Base-by-base conservation (phyloP, 2,888 invertebrate genomes). In the Drosophila kokeensis region DNA sequence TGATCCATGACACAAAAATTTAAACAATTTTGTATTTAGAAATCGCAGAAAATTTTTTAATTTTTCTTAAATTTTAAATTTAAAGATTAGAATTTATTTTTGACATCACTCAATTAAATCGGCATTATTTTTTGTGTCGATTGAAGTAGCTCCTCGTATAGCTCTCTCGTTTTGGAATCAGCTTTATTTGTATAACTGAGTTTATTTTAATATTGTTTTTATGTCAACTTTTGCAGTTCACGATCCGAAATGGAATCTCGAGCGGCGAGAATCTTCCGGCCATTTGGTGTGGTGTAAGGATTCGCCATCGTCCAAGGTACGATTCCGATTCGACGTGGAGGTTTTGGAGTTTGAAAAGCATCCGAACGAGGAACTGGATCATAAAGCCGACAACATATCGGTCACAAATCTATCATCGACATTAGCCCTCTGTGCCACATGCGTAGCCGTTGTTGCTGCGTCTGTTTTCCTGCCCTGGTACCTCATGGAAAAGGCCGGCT, bases 281-380 rank as follows among this genome's bases (percentile, higher is more conserved):
- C 92, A 92, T 69, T 90, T 94, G 71, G 93, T 93, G 27, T 94
- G 94, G 94, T 90, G 93, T 40, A 92, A 93, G 57, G 93, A 93
- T 40, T 91, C 92, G 4, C 93, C 92, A 30, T 86, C 92, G 65
- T 92, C 93, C 4, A 93, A 92, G 75, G 93, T 94, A n/a, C 93
- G 93, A 42, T 94, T 94, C 79, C 92, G 93, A 27, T 93, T 93
- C 64, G 94, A 94, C 61, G 94, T 94, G 36, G 93, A 93, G 76
- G 93, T 93, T 18, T 68, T 93, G 49, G 93, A 93, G 83, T 93
- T 92, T 63, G 93, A 92, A 69, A 93, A 93, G 64, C 91, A 92
- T 80, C 93, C 93, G 4, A 91, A 93, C 18, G 93, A 93, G 78
- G 92, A 93, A 63, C 66, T 87, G 34, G 87, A 91, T 45, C 82